Evolutionary conservation across 2,797 vertebrate genomes (phyloP).

Genomic region (Amniataba percoides): DNA sequence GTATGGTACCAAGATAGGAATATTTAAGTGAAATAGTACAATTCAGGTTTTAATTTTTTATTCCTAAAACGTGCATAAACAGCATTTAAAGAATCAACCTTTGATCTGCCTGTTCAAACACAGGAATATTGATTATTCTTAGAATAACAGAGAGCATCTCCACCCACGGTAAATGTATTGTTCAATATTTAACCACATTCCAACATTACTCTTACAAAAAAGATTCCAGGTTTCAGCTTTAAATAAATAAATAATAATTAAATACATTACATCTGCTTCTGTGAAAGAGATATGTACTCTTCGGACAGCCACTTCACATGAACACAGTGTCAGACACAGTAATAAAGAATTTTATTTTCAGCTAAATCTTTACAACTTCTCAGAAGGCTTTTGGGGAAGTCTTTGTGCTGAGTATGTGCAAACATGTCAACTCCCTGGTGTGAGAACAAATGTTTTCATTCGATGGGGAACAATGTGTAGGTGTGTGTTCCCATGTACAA

Average conservation of each 20-base stretch:
- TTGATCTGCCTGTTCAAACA: neutral
- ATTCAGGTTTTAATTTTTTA: neutral
- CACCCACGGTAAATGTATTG: neutral
- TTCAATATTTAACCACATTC: neutral
- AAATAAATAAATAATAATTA: neutral
- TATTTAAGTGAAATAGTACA: neutral
- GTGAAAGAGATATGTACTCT: neutral
- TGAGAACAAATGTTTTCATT: constrained; percentile 59
- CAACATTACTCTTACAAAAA: neutral
- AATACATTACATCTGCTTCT: neutral
- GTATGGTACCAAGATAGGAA: neutral
- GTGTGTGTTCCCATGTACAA: constrained; percentile 32
- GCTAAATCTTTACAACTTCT: constrained; percentile 52
- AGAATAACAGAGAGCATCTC: neutral
- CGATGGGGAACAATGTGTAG: constrained; percentile 42
- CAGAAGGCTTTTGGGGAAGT: constrained; percentile 69
- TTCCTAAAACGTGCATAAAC: neutral
- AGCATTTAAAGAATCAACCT: neutral
- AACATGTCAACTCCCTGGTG: constrained; percentile 60
- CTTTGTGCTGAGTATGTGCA: constrained; percentile 66
- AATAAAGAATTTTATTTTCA: constrained; percentile 19
- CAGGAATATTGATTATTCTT: neutral
- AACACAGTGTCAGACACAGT: neutral
- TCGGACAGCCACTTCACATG: neutral
- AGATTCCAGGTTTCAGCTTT: neutral